Base-by-base conservation (phyloP, 2,888 invertebrate genomes). In the Coecobrya sp. region DNA sequence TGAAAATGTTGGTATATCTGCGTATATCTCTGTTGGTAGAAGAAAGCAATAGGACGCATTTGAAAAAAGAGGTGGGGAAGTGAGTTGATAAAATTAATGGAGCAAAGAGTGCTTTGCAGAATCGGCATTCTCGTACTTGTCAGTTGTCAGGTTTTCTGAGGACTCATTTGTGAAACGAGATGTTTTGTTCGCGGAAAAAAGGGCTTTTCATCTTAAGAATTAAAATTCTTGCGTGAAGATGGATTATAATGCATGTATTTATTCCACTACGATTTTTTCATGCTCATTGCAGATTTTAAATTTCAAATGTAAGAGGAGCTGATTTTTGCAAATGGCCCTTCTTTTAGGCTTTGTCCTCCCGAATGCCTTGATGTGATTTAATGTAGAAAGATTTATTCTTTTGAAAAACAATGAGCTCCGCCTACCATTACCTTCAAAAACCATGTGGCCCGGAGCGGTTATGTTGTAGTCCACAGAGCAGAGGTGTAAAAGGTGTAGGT, bases 11-110 rank as follows among this genome's bases (percentile, higher is more conserved):
- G 7, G 42, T 73, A 42, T 84, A 11, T 62, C 10, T 36, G 62
- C 19, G 36, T 55, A 42, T 82, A 45, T 85, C 76, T 76, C 3
- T 36, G 36, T 4, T 2, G 25, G 27, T 49, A 49, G 55, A 4
- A 86, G n/a, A 70, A 81, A 68, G 65, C 7, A 49, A 62, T 49
- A 62, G 45, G 55, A 73, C 76, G 84, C 65, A 52, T 52, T 81
- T 65, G 30, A 45, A 84, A 68, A 91, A 88, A 79, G 82, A 91
- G 91, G 87, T 70, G 86, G 91, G 65, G 87, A 91, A 81, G 82
- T 73, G 82, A 91, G 87, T 91, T 86, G 86, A 73, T 91, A 87
- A 91, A 91, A 87, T 91, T 87, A 91, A 91, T 91, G 91, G 91
- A 91, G 87, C 91, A 91, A 62, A 68, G 70, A 91, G 84, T 82